Evolutionary conservation across 2,888 invertebrate genomes (phyloP).

Genomic region (Cephalotes varians): DNA sequence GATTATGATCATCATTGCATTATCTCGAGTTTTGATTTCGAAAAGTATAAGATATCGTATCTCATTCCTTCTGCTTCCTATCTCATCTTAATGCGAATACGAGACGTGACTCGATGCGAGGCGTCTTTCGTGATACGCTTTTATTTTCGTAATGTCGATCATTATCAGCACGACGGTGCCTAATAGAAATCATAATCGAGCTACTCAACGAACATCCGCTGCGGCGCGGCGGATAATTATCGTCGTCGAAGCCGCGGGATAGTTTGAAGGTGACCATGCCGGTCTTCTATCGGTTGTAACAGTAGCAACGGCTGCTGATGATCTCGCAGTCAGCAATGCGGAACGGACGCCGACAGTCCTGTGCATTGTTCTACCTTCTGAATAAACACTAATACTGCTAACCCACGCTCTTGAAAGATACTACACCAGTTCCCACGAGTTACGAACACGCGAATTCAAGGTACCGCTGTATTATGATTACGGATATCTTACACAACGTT

Average conservation of each 20-base stretch:
- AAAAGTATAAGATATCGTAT: background rate
- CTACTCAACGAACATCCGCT: background rate
- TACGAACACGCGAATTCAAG: conserved; percentile 81
- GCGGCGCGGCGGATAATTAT: conserved; percentile 9
- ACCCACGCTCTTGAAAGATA: conserved; percentile 80
- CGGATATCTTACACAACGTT: conserved; percentile 66
- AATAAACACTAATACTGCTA: conserved; percentile 84
- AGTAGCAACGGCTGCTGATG: conserved; percentile 77
- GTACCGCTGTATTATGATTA: conserved; percentile 70
- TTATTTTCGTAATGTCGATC: conserved; percentile 13
- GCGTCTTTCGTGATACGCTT: background rate
- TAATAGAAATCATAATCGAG: conserved; percentile 21
- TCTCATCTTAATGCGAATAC: conserved; percentile 14
- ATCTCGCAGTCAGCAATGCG: conserved; percentile 81
- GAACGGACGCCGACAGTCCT: conserved; percentile 83
- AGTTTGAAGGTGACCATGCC: conserved; percentile 60
- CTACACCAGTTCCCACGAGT: conserved; percentile 84
- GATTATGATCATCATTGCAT: background rate
- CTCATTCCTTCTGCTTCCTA: background rate
- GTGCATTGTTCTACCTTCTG: conserved; percentile 82
- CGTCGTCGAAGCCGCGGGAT: conserved; percentile 16
- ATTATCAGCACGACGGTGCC: background rate
- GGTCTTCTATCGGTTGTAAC: conserved; percentile 54
- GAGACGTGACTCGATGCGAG: background rate
- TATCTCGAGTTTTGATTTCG: conserved; percentile 13